phyloP scores from a whole-genome alignment of 1,140 invertebrate genomes.

The Archegozetes longisetosus region DNA sequence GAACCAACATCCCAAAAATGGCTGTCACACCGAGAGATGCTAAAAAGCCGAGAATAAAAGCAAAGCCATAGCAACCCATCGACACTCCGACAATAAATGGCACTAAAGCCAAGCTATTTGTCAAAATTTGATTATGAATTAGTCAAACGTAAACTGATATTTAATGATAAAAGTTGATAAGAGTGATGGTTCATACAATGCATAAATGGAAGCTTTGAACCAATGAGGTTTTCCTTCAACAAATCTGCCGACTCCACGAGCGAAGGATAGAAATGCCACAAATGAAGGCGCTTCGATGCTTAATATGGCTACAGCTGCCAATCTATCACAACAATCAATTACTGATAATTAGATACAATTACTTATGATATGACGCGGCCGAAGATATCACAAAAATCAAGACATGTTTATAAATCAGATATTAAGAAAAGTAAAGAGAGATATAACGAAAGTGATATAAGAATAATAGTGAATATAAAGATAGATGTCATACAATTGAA shows the following conservation, averaged over 20 bases:
- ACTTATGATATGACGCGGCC: too few species aligned
- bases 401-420: not conserved
- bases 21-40: slow-evolving; percentile 5
- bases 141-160: not conserved
- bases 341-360: not conserved
- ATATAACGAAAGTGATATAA: too few species aligned
- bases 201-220: slow-evolving; percentile 17
- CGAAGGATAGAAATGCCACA: slow-evolving; percentile 17
- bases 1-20: slow-evolving; percentile 11
- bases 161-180: not conserved
- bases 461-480: too few species aligned
- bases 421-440: too few species aligned
- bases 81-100: slow-evolving; percentile 11
- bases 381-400: not conserved
- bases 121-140: not conserved
- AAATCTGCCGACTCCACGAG: slow-evolving; percentile 15
- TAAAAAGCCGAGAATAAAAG: slow-evolving; percentile 15
- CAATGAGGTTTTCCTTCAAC: slow-evolving; percentile 17
- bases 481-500: slow-evolving; percentile 14
- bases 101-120: slow-evolving; percentile 12
- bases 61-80: slow-evolving; percentile 15
- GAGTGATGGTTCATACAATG: not conserved
- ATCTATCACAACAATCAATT: not conserved
- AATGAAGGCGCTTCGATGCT: slow-evolving; percentile 18
- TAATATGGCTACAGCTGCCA: slow-evolving; percentile 11